Conservation (phyloP, 2,113 vertebrate species). For the Ia io region DNA sequence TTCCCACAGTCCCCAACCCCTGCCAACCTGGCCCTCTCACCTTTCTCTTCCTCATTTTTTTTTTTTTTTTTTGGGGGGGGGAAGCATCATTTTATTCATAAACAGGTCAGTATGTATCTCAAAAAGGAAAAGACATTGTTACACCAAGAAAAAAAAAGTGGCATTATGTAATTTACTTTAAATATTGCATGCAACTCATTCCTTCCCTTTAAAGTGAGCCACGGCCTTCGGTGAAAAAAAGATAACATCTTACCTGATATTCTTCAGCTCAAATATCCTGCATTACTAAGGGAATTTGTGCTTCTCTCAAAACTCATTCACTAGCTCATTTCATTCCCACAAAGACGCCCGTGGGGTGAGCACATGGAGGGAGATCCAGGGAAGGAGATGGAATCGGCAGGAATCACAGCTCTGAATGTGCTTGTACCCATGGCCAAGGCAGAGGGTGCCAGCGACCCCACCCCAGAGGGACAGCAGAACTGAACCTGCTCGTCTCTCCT, state of each 20-base stretch:
- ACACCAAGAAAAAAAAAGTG: neutral
- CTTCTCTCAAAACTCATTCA: neutral
- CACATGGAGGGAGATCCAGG: fast-evolving
- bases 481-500: too few species aligned
- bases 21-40: too few species aligned
- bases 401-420: neutral
- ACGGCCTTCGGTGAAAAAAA: neutral
- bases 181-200: neutral
- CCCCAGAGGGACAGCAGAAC: neutral
- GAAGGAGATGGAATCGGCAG: neutral
- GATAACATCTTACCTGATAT: neutral
- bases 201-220: neutral
- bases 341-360: neutral
- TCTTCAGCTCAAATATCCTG: neutral
- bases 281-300: neutral
- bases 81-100: neutral
- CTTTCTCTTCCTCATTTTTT: neutral
- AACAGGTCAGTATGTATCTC: neutral
- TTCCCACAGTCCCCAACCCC: too few species aligned
- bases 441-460: neutral
- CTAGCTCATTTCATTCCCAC: neutral
- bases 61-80: neutral
- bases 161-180: neutral
- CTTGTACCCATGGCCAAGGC: neutral
- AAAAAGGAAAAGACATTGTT: neutral